Conservation (phyloP, 2,113 vertebrate species). For the Alexandromys fortis region DNA sequence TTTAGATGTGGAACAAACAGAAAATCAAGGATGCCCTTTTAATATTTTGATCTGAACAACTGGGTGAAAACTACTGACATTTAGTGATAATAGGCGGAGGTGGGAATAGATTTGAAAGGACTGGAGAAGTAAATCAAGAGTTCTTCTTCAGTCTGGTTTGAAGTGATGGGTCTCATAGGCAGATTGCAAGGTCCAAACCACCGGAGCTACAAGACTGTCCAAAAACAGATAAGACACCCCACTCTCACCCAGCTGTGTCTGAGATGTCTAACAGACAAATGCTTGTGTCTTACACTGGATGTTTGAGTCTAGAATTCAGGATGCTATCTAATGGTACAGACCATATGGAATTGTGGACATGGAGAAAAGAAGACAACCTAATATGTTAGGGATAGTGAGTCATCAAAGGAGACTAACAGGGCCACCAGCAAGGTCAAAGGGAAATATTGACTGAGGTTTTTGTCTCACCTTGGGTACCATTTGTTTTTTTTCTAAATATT, state of each 20-base stretch:
- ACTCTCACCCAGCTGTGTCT: neutral
- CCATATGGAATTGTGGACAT: neutral
- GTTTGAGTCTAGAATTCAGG: neutral
- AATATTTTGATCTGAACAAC: constrained; percentile 18
- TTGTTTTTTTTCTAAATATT: too few relatives aligned
- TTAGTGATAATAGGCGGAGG: neutral
- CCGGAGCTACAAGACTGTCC: neutral
- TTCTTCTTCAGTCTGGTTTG: neutral
- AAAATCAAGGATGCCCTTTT: neutral
- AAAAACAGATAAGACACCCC: neutral
- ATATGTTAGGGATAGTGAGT: neutral
- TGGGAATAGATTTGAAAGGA: neutral
- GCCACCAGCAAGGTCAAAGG: neutral
- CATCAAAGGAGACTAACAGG: neutral
- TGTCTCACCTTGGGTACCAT: too few relatives aligned
- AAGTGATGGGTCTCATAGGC: neutral
- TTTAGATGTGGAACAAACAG: neutral
- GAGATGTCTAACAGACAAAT: neutral
- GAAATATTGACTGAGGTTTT: neutral
- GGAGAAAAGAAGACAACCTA: neutral
- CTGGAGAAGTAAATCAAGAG: neutral
- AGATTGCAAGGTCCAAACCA: neutral
- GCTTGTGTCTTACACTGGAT: neutral
- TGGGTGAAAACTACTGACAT: neutral
- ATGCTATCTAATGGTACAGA: neutral